Conservation (phyloP, 2,888 invertebrate species). For the Drosophila pseudotakahashii region DNA sequence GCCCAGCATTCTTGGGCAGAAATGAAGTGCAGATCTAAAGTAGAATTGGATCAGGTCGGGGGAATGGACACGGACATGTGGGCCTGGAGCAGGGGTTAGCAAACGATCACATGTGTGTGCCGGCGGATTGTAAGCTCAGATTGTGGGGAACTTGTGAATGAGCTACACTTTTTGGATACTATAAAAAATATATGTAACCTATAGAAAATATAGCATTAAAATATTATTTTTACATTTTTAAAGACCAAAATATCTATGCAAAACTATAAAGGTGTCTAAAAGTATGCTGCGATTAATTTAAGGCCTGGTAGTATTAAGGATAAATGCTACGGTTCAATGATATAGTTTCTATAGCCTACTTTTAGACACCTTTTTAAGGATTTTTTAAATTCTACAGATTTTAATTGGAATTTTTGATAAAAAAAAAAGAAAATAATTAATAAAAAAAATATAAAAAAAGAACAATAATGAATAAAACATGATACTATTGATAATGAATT, state of each 20-base stretch:
- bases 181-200: neutral
- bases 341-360: too few species aligned
- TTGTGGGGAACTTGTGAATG: conserved; percentile 8
- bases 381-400: too few species aligned
- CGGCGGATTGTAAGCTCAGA: neutral
- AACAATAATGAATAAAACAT: too few species aligned
- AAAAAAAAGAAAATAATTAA: too few species aligned
- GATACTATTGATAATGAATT: too few species aligned
- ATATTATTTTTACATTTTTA: too few species aligned
- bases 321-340: too few species aligned
- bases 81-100: conserved; percentile 5
- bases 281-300: neutral
- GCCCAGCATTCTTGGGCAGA: conserved; percentile 64
- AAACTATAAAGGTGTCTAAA: neutral
- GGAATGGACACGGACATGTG: conserved; percentile 1
- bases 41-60: conserved; percentile 61
- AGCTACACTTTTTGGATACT: neutral
- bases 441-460: too few species aligned
- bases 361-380: too few species aligned
- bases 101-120: conserved; percentile 43
- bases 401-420: too few species aligned
- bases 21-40: conserved; percentile 68
- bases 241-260: too few species aligned
- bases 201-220: neutral
- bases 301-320: too few species aligned